These are phyloP conservation scores for Procambarus virginalis DNA, from an alignment of 1,140 invertebrate genomes.

Conservation along the genomic window DNA sequence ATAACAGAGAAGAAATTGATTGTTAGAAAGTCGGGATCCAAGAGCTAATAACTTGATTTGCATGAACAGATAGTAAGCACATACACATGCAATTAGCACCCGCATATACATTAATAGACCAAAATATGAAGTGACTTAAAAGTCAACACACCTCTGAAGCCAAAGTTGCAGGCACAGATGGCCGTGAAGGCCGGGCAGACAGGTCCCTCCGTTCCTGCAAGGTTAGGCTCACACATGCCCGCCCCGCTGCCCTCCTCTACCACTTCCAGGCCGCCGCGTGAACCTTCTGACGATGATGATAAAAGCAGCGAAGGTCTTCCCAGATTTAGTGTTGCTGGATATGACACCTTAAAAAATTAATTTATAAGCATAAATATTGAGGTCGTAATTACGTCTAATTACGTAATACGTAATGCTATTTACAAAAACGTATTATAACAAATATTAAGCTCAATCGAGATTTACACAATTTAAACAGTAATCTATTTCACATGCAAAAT, in stretches of 20 bases:
- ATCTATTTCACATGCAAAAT: no score
- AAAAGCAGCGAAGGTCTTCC: not conserved
- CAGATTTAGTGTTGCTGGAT: not conserved
- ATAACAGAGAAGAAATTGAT: no score
- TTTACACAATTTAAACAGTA: no score
- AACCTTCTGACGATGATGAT: not conserved
- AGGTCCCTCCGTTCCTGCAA: slow-evolving; percentile 47
- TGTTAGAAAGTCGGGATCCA: no score
- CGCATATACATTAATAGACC: no score
- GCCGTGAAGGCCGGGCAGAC: slow-evolving; percentile 26
- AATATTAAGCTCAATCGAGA: no score
- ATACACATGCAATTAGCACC: no score
- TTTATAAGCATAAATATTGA: not conserved
- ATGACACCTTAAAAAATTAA: not conserved
- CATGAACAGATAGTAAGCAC: no score
- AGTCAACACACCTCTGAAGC: slow-evolving; percentile 35
- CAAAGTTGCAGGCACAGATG: slow-evolving; percentile 44
- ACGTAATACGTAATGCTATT: no score
- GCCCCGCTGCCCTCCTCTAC: not conserved
- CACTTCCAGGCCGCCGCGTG: not conserved
- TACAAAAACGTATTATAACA: no score
- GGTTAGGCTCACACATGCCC: slow-evolving; percentile 16
- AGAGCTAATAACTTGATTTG: no score
- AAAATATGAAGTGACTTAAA: no score
- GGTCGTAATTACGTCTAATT: not conserved